Base-by-base conservation (phyloP, 2,113 vertebrate genomes). In the Orycteropus afer region DNA sequence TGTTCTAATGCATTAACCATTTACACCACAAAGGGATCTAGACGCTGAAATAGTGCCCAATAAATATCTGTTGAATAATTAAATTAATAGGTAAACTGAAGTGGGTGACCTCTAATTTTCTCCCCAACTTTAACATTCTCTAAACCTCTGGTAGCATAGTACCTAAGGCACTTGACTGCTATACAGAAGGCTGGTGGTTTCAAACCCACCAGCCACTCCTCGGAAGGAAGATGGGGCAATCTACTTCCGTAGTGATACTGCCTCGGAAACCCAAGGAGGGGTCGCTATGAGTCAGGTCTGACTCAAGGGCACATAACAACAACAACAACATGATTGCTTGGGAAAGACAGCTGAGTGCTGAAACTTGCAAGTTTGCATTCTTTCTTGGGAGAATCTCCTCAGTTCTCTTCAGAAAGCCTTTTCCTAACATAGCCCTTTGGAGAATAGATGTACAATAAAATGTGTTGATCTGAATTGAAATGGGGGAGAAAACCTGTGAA, bases 391-490 rank as follows among this genome's bases (percentile, higher is more conserved):
- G 27, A n/a, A 85, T 79, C 8, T 3, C 29, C 2, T 34, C 22
- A 65, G 7, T 61, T 82, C 23, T 59, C 12, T 93, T 79, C 25
- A 76, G 67, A 93, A 63, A 65, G 12, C 37, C 27, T 76, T 67
- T 69, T 71, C 27, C 27, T 69, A 63, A 78, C 65, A 65, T 3
- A 14, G 7, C 25, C 25, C 11, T 15, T 78, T 74, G 27, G 34
- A 80, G 77, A 90, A n/a, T 63, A 90, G 93, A 83, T 11, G 8
- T 49, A 90, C 78, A 92, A 67, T 81, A 88, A 82, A 90, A 76
- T 81, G 6, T 47, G 67, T 71, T 80, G 12, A 59, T 92, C 57
- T 79, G 63, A 94, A 95, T 42, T 86, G 23, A 89, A 92, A 77
- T 65, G 22, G 4, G 5, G 7, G 63, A 49, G 11, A 57, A 63